phyloP scores from a whole-genome alignment of 1,140 invertebrate species.

The Diorhabda elongata region DNA sequence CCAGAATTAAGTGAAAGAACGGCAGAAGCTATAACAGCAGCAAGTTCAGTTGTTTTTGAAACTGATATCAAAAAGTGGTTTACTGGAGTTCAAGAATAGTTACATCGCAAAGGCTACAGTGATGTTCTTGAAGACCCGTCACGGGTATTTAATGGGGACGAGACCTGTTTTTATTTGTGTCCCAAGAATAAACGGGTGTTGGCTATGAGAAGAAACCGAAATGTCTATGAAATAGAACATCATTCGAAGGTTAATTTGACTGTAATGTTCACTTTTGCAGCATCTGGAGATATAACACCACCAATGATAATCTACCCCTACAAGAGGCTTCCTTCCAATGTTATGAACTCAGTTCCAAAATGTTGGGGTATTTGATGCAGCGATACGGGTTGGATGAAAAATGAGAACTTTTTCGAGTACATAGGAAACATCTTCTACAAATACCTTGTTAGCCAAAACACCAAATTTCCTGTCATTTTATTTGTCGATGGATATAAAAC shows the following conservation, averaged over 20 bases:
- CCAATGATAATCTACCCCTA: constrained; percentile 17
- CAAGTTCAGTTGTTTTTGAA: constrained; percentile 36
- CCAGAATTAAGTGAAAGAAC: too few species aligned
- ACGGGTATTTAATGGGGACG: constrained; percentile 41
- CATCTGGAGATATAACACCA: constrained; percentile 7
- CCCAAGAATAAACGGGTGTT: constrained; percentile 36
- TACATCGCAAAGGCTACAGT: constrained; percentile 29
- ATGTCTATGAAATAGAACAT: constrained; percentile 34
- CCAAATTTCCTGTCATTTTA: constrained; percentile 34
- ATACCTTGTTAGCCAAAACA: constrained; percentile 29
- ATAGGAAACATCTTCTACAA: constrained; percentile 43
- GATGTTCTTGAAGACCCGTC: constrained; percentile 36
- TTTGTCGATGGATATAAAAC: constrained; percentile 30
- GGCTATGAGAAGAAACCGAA: constrained; percentile 32
- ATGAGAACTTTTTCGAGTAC: constrained; percentile 45
- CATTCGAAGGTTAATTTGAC: too few species aligned
- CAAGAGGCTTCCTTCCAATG: neutral
- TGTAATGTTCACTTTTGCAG: neutral
- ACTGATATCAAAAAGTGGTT: constrained; percentile 43
- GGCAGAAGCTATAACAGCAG: too few species aligned
- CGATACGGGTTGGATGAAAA: constrained; percentile 46
- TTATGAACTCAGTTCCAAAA: constrained; percentile 31
- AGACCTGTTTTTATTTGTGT: constrained; percentile 39
- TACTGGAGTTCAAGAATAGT: constrained; percentile 34
- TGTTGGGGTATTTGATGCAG: constrained; percentile 40